These are phyloP conservation scores for Strigamia transsilvanica DNA, from an alignment of 2,888 invertebrate species.

Conservation along the genomic window DNA sequence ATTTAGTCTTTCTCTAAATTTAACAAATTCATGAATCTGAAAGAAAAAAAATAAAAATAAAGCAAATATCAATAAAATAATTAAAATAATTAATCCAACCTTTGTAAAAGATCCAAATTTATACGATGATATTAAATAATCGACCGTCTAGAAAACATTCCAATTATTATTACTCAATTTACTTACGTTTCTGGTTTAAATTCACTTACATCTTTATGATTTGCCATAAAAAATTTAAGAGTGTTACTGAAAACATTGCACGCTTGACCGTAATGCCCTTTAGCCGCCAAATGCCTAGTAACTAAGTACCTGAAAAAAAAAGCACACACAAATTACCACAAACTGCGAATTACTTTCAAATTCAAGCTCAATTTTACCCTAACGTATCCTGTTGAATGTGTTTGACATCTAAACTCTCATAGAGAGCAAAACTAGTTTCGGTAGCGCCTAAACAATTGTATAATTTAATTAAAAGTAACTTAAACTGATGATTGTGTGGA, in stretches of 20 bases:
- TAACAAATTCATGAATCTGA: conserved; percentile 83
- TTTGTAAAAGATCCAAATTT: conserved; percentile 94
- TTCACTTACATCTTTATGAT: conserved; percentile 75
- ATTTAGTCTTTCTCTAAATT: conserved; percentile 80
- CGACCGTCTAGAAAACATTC: conserved; percentile 75
- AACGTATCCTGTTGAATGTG: conserved; percentile 92
- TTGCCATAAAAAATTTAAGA: conserved; percentile 84
- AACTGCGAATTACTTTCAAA: conserved; percentile 30
- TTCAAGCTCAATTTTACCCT: conserved; percentile 70
- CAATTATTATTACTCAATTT: conserved; percentile 59
- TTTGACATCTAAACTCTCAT: conserved; percentile 85
- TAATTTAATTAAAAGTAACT: conserved; percentile 81
- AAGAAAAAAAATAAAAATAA: conserved; percentile 53
- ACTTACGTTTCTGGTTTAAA: background rate
- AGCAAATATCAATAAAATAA: background rate
- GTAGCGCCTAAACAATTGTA: conserved; percentile 81
- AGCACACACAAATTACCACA: background rate
- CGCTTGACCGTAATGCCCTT: conserved; percentile 76
- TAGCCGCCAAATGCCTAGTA: conserved; percentile 75
- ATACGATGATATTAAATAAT: conserved; percentile 89
- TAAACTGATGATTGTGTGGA: conserved; percentile 88
- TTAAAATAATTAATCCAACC: conserved; percentile 59
- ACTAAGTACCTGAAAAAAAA: conserved; percentile 62
- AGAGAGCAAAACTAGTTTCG: conserved; percentile 76
- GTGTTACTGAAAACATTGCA: conserved; percentile 77